A percentile compares a stretch with the other conserved stretches of the same genome.
Conservation (phyloP, 1,140 invertebrate genomes). For the Brachionus calyciflorus region DNA sequence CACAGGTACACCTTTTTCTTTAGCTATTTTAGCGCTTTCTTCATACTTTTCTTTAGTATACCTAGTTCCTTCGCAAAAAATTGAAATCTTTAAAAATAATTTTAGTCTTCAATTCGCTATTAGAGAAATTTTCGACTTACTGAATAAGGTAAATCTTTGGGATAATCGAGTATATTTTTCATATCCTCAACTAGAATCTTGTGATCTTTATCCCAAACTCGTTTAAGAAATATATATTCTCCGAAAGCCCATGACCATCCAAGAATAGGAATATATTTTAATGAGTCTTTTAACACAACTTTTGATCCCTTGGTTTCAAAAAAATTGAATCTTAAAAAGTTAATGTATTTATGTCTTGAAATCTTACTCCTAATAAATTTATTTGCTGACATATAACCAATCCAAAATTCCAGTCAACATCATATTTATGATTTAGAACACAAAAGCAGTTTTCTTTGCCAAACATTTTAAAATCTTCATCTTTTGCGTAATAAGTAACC, state of each 20-base stretch:
- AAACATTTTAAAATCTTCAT: conserved; percentile 73
- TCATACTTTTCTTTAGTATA: conserved; percentile 82
- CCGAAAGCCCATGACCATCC: conserved; percentile 92
- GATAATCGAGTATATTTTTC: conserved; percentile 75
- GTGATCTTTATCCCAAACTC: conserved; percentile 84
- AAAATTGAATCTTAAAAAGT: neutral
- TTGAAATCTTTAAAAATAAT: conserved; percentile 67
- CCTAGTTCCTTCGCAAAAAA: conserved; percentile 91
- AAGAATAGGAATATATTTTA: conserved; percentile 84
- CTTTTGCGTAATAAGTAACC: conserved; percentile 72
- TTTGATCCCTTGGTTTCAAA: conserved; percentile 80
- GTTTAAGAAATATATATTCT: conserved; percentile 85
- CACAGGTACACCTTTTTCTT: conserved; percentile 76
- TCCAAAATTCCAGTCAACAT: conserved; percentile 76
- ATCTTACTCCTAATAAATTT: neutral
- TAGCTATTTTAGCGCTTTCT: conserved; percentile 80
- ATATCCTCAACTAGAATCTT: conserved; percentile 75
- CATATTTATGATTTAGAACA: conserved; percentile 90
- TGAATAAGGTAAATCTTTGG: conserved; percentile 55
- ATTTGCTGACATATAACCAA: conserved; percentile 57
- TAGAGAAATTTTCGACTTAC: conserved; percentile 50
- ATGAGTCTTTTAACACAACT: conserved; percentile 86
- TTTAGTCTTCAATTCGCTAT: neutral
- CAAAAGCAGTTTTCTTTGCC: conserved; percentile 83
- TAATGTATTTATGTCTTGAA: neutral